These are phyloP conservation scores for Eulemur macaco DNA, from an alignment of 2,113 vertebrate genomes.

Conservation along the genomic window DNA sequence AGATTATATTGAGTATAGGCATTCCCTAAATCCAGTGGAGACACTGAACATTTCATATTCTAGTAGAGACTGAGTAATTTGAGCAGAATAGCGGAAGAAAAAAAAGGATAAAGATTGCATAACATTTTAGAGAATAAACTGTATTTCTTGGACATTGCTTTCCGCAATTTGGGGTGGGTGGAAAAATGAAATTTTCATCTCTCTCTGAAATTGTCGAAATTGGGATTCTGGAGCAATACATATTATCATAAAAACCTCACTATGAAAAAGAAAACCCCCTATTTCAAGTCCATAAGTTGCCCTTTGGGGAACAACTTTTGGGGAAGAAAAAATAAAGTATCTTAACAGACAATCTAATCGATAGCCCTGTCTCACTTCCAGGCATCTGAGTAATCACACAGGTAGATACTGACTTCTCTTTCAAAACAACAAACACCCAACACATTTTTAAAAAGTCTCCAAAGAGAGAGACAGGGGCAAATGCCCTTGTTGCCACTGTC, in stretches of 20 bases:
- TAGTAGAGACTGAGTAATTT: background rate
- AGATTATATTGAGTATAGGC: background rate
- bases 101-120: rapidly evolving
- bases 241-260: too few relatives aligned
- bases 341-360: background rate
- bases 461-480: background rate
- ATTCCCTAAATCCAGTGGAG: background rate
- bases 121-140: too few relatives aligned
- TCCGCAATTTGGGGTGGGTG: background rate
- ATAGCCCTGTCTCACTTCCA: rapidly evolving
- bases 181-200: background rate
- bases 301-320: background rate
- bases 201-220: background rate
- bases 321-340: background rate
- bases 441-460: background rate
- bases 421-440: background rate
- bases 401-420: background rate
- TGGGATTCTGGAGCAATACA: background rate
- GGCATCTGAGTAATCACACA: too few relatives aligned
- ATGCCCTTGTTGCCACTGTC: background rate
- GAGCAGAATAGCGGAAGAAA: background rate
- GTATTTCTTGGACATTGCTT: background rate
- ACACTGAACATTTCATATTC: rapidly evolving
- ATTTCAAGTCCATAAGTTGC: background rate
- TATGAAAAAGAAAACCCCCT: background rate